Base-by-base conservation (phyloP, 2,797 vertebrate species). In the Zalophus californianus region DNA sequence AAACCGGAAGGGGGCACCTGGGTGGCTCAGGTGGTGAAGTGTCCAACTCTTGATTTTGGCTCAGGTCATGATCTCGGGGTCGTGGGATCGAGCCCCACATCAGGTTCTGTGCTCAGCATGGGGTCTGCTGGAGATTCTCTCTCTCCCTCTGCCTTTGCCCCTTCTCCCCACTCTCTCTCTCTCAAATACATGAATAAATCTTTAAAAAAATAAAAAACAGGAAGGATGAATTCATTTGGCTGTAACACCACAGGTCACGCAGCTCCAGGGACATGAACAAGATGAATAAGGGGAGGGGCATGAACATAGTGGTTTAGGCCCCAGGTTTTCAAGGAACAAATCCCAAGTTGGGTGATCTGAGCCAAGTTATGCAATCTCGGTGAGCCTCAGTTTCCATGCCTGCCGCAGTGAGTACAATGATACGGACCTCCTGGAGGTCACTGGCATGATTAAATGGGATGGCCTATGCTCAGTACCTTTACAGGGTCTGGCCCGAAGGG, bases 201-300 rank as follows among this genome's bases (percentile, higher is more conserved):
- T 35, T 68, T 2, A 20, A 20, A 21, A 56, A 68, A 58, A 58
- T 18, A 32, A 6, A 94, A 62, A 41, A 10, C 38, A 23, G 35
- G 41, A 60, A 38, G 20, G 54, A n/a, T 2, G 21, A 16, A 72
- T 4, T 72, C 54, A 32, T 27, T 48, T 68, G 88, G 58, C 68
- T 78, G 80, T 5, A 18, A 83, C 15, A 52, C 23, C 27, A 58
- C 44, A 75, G 44, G 44, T 73, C 23, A 32, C 13, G 9, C 0
- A 25, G 50, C 54, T 52, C 44, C 32, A 32, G 0, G 9, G 2
- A 78, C 32, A 18, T 1, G n/a, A 64, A 44, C n/a, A 7, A 1
- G 11, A 91, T 0, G 13, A n/a, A 9, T 21, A 14, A 35, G 70
- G 15, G 29, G 8, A 14, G 15, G 14, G 56, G n/a, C 14, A 29